Base-by-base conservation (phyloP, 2,888 invertebrate genomes). In the Pseudococcus longispinus region DNA sequence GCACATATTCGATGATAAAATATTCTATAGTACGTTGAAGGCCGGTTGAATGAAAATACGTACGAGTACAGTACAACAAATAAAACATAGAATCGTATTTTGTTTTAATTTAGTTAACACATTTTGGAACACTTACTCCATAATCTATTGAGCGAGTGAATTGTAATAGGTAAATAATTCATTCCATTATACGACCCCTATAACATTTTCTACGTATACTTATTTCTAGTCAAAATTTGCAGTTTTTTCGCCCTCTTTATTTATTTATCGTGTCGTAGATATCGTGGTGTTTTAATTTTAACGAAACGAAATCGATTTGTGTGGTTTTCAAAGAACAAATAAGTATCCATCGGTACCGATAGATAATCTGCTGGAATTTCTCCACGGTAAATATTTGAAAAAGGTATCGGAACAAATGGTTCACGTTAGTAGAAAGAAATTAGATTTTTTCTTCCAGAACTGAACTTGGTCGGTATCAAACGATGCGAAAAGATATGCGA, bases 371-470 rank as follows among this genome's bases (percentile, higher is more conserved):
- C 9, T 23, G 60, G 60, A 20, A 60, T 60, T 60, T 60, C 23
- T 60, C 60, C 9, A 60, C 15, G 60, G 55, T 60, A 70, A 70
- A 70, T 70, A 70, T 70, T 70, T 70, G 70, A 70, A 70, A 70
- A 70, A 70, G 70, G 18, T 70, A 70, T 70, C 18, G 5, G 70
- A 29, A 70, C 70, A 26, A 29, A 70, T 29, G 70, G 70, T 70
- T 60, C 29, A 29, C 26, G 29, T 29, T 70, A 70, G 70, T 23
- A 23, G 29, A 70, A 70, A 70, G 70, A 29, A 29, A 70, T 70
- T 70, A 70, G 70, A 70, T 70, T 70, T 70, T 70, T 70, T 70
- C 26, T 6, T 29, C 29, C 60, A 60, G 70, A 26, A 70, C 29
- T 15, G 70, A 70, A 70, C 15, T 60, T 8, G 18, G 51, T 51